Percentiles rank a stretch among this genome's conserved stretches.
These are phyloP conservation scores for Phenganax subtilis DNA, from an alignment of 92 coral and sea anemone species.

Conservation along the genomic window DNA sequence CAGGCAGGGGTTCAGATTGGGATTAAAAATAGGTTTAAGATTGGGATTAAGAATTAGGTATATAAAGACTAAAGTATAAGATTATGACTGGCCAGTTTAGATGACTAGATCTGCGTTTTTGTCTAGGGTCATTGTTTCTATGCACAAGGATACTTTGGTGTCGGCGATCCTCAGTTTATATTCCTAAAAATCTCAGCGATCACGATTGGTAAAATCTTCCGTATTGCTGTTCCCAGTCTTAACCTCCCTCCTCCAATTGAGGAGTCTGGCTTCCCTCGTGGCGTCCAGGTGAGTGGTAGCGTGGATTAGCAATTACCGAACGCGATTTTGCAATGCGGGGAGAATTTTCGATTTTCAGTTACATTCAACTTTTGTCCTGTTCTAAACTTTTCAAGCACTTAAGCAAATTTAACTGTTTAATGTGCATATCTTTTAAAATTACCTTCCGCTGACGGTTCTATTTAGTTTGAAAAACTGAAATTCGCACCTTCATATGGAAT, in stretches of 20 bases:
- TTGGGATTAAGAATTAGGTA: too few species aligned
- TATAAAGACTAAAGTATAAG: not conserved
- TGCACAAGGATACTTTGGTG: slow-evolving; percentile 82
- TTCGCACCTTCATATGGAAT: too few species aligned
- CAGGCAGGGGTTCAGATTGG: not conserved
- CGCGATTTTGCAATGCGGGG: not conserved
- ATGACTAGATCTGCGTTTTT: not conserved
- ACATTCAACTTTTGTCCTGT: too few species aligned
- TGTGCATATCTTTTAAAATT: too few species aligned
- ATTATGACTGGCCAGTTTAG: not conserved
- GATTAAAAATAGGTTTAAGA: not conserved
- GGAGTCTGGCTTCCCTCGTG: slow-evolving; percentile 79
- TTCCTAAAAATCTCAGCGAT: slow-evolving; percentile 71
- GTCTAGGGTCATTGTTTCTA: slow-evolving; percentile 89
- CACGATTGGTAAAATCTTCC: slow-evolving; percentile 81
- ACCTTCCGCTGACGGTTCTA: too few species aligned
- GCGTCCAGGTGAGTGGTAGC: slow-evolving; percentile 56
- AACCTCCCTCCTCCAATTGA: slow-evolving; percentile 90
- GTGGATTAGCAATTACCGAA: not conserved
- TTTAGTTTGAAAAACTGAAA: too few species aligned
- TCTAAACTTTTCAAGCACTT: too few species aligned
- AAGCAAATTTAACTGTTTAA: too few species aligned
- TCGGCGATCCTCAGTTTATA: slow-evolving; percentile 77
- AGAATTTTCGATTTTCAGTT: too few species aligned
- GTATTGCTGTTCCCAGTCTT: slow-evolving; percentile 59